phyloP scores from a whole-genome alignment of 2,888 invertebrate species.

The Zygothrica quintamaculata region DNA sequence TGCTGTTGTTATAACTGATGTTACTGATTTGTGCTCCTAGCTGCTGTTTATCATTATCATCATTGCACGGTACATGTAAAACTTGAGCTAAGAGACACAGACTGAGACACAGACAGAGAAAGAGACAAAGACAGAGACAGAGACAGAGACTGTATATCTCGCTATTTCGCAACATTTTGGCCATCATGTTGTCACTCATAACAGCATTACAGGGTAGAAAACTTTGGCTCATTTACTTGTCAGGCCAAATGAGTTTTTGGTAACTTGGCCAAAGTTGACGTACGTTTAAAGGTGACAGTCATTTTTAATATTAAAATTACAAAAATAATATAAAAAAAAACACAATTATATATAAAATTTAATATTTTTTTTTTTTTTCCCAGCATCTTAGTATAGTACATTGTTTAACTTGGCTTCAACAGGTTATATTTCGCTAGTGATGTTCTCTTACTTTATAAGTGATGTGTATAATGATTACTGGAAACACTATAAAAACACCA shows the following conservation, averaged over 20 bases:
- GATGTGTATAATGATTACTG: not conserved
- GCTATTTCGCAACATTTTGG: slow-evolving; percentile 37
- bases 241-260: slow-evolving; percentile 73
- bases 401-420: slow-evolving; percentile 10
- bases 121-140: too few relatives aligned
- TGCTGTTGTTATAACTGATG: not conserved
- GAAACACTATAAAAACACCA: slow-evolving; percentile 1
- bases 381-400: too few relatives aligned
- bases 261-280: slow-evolving; percentile 58
- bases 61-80: slow-evolving; percentile 31
- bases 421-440: too few relatives aligned
- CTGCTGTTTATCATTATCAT: slow-evolving; percentile 21
- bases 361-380: too few relatives aligned
- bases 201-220: slow-evolving; percentile 43
- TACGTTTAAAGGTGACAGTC: slow-evolving; percentile 69
- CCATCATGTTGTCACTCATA: slow-evolving; percentile 38
- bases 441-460: too few relatives aligned
- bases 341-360: too few relatives aligned
- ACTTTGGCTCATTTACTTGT: slow-evolving; percentile 70
- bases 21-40: slow-evolving; percentile 1
- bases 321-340: too few relatives aligned
- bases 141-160: too few relatives aligned
- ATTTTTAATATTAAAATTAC: slow-evolving; percentile 66
- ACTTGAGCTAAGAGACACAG: too few relatives aligned
- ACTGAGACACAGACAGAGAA: too few relatives aligned